Base-by-base conservation (phyloP, 1,140 invertebrate species). In the Grapholita molesta region DNA sequence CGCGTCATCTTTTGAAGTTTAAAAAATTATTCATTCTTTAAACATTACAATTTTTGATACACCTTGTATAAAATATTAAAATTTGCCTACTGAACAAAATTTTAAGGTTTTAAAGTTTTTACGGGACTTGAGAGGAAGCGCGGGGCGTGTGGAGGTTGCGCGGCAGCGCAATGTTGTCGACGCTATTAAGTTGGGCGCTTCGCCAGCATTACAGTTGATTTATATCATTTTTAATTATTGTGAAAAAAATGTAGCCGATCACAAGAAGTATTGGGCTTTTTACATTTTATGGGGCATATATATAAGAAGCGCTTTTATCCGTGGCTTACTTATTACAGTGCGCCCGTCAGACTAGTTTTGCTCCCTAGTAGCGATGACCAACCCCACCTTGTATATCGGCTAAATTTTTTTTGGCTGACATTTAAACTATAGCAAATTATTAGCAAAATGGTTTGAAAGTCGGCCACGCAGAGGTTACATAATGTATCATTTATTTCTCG, bases 141-240 rank as follows among this genome's bases (percentile, higher is more conserved):
- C 32, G 61, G 52, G 25, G 25, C 30, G 21, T 38, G 35, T 15
- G 35, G 35, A 38, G 35, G 11, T 38, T 24, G 21, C 33, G 21
- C 52, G 30, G 25, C 33, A 38, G 33, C 53, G 11, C 23, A 18
- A n/a, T 69, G 75, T 78, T 78, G 78, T 81, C 75, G 80, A 83
- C 82, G 84, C 84, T 87, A 87, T 88, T 88, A 83, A 85, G 84
- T 88, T 86, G 74, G 85, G 83, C 85, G 84, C 79, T 82, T 81
- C 78, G 80, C 79, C 83, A 84, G 73, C 77, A 75, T 77, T 15
- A 48, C 33, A 52, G 68, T 77, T 76, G 57, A 42, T 61, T 38
- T 33, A 0, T 66, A 70, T 35, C 32, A 66, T 79, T 76, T 69
- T 61, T 28, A 75, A 79, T 78, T 55, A 38, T 25, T 53, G 24